A percentile compares a stretch with the other conserved stretches of the same genome.
Conservation (phyloP, 2,888 invertebrate species). For the Drosophila meridiana region DNA sequence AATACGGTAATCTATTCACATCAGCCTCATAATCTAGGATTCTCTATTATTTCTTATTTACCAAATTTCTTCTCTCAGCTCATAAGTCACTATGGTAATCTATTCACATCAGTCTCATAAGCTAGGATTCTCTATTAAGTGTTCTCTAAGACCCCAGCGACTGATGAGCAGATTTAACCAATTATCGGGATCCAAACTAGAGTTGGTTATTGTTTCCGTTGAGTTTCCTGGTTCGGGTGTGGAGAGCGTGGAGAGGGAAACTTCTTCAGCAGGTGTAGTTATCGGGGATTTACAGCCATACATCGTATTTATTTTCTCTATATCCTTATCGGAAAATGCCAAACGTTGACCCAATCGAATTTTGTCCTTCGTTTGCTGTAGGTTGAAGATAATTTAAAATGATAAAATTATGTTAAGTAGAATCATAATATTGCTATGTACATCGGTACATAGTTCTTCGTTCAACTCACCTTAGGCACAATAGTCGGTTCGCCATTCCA, state of each 20-base stretch:
- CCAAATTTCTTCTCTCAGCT: no score
- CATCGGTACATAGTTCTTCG: background rate
- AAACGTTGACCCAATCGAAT: slow-evolving; percentile 89
- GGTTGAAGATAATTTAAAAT: background rate
- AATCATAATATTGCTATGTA: background rate
- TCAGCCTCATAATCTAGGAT: background rate
- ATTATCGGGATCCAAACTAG: background rate
- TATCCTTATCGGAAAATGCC: slow-evolving; percentile 90
- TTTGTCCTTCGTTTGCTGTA: slow-evolving; percentile 79
- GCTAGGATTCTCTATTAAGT: background rate
- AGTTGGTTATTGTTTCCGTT: background rate
- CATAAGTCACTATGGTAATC: background rate
- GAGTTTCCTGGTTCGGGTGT: background rate
- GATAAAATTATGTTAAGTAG: background rate
- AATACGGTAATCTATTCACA: background rate
- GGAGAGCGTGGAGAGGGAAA: background rate
- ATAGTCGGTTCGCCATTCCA: slow-evolving; percentile 86
- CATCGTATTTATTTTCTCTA: slow-evolving; percentile 91
- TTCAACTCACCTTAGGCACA: slow-evolving; percentile 23
- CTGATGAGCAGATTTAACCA: background rate
- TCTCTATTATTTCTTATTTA: background rate
- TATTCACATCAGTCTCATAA: background rate
- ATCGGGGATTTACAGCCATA: slow-evolving; percentile 87
- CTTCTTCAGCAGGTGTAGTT: background rate
- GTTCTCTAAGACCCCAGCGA: background rate